Evolutionary conservation across 2,113 vertebrate genomes (phyloP), one percentile per base, ranked within the genome.

Genomic region (Campylomormyrus numenius): DNA sequence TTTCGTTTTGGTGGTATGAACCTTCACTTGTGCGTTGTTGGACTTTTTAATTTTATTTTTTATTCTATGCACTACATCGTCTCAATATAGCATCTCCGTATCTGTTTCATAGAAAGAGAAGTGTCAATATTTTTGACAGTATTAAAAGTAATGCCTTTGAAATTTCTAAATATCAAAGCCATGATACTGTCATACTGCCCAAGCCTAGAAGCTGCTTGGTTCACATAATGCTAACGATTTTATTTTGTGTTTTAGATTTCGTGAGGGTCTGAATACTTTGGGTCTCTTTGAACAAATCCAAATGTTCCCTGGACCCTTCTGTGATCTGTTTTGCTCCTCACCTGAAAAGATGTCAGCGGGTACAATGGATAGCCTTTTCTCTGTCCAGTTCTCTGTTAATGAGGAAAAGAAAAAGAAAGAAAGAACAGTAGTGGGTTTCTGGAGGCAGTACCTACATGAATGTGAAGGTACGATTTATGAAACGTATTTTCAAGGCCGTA

Each of bases 251-350:
- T 80, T 62, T 93, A 99, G 98, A 94, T 97, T 99, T 90, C 95
- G 96, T 49, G 96, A 98, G 92, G 98, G 98, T 89, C 95, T 99
- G 92, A 95, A 96, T 93, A 97, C 97, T 0, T 93, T 99, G 88
- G 97, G 97, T 3, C 94, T 99, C 85, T 96, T 98, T 89, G 96
- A 98, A 90, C 97, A 97, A 94, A 97, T 98, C 91, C 97, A 98
- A 91, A 94, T 93, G 88, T 96, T 96, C 66, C 97, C 98, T 0
- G 93, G 96, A 7, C 93, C 83, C 0, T 99, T 99, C 94, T 95
- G 45, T 92, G 88, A 93, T 1, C 87, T 97, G 85, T 96, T 99
- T 49, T 99, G 98, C 89, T 88, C 95, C 74, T 94, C 95, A 66
- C 92, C 93, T 0, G 94, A 94, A 88, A 95, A 52, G 87, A 95